Evolutionary conservation across 2,888 invertebrate genomes (phyloP), one percentile per base, ranked within the genome.

Genomic region (Amblyjoppa fuscipennis): DNA sequence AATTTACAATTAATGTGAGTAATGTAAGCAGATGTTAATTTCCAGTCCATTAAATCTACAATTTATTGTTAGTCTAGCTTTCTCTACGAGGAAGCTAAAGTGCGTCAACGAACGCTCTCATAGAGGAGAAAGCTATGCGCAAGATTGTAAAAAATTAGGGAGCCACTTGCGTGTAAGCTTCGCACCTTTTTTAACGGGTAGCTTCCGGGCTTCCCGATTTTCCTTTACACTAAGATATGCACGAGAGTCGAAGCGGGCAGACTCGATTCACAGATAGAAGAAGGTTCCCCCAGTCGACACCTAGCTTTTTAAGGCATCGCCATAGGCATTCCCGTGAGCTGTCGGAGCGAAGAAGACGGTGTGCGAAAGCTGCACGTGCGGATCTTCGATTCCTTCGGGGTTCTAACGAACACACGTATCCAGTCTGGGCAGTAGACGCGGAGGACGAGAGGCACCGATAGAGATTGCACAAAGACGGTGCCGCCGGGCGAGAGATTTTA

Each of bases 401-500:
- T 77, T 77, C 77, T 77, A 77, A 68, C 77, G 56, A 77, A 77
- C 68, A 77, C 66, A 68, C 68, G 56, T 77, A 51, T 68, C 68
- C 64, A 34, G 31, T 6, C 51, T 53, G 9, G 51, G 13, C 51
- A 20, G 75, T 64, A 41, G 64, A 49, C 6, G 25, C 45, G 28
- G 49, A 76, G 51, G 64, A 66, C 66, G 4, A 49, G 59, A 31
- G 20, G 64, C 64, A 34, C 74, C 75, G 51, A 49, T 64, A 28
- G 61, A 66, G 34, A 64, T 76, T 49, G 49, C 75, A 76, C 75
- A 76, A 66, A 76, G 75, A 31, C 75, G 31, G 45, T n/a, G 64
- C 51, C 73, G 79, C 68, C 66, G 73, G 77, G 51, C 80, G 53
- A 61, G 76, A 77, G 85, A 85, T 85, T 83, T 85, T 85, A 76